Conservation (phyloP, 2,888 invertebrate genomes). For the Yponomeuta malinellus region DNA sequence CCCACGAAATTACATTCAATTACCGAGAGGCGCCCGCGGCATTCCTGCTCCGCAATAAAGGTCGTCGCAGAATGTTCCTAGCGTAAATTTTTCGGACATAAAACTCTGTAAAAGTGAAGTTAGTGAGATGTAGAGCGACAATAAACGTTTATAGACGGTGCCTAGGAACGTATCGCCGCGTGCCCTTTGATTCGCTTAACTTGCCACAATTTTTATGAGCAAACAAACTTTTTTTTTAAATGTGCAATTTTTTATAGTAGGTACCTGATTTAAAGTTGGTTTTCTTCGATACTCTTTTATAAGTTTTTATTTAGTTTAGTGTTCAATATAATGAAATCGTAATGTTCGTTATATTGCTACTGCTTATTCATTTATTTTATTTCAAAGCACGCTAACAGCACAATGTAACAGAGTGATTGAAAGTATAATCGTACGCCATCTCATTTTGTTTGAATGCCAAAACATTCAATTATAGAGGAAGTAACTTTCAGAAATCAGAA, state of each 20-base stretch:
- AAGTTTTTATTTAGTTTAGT: no score
- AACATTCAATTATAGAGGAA: no score
- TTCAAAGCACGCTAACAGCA: no score
- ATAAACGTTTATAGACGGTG: conserved; percentile 68
- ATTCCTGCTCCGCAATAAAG: conserved; percentile 67
- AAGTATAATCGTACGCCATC: no score
- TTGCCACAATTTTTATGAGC: background rate
- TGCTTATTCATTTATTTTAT: no score
- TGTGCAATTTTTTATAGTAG: background rate
- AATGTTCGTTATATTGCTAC: no score
- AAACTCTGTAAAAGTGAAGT: conserved; percentile 73
- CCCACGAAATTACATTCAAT: conserved; percentile 75
- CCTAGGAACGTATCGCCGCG: conserved; percentile 8
- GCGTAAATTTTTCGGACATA: conserved; percentile 75
- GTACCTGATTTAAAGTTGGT: no score
- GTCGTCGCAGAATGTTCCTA: conserved; percentile 50
- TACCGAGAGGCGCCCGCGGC: conserved; percentile 57
- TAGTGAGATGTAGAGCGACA: conserved; percentile 70
- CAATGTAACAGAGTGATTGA: no score
- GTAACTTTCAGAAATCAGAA: no score
- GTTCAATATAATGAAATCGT: no score
- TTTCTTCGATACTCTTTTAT: no score
- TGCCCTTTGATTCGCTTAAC: background rate
- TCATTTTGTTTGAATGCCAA: no score
- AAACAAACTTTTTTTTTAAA: background rate